Percentiles rank a stretch among this genome's conserved stretches.
Conservation (phyloP, 2,797 vertebrate genomes). For the Sarcophilus harrisii region DNA sequence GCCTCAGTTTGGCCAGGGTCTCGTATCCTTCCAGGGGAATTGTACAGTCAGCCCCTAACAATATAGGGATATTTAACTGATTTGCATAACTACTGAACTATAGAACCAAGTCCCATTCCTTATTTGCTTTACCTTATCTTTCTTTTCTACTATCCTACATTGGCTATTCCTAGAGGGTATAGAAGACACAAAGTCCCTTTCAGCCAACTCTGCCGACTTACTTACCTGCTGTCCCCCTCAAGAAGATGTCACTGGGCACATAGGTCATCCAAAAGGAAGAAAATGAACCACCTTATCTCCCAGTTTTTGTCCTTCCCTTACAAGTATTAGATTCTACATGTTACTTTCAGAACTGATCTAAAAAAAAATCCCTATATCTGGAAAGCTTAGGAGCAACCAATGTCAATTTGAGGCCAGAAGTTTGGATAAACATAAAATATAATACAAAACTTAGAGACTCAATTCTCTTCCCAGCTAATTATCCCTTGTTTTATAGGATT, state of each 20-base stretch:
- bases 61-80: too few relatives aligned
- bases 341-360: background rate
- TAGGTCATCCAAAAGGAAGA: background rate
- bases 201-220: background rate
- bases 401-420: background rate
- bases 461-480: background rate
- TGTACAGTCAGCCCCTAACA: too few relatives aligned
- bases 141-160: background rate
- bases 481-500: background rate
- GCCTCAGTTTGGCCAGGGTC: too few relatives aligned
- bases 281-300: background rate
- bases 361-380: background rate
- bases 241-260: background rate
- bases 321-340: background rate
- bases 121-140: background rate
- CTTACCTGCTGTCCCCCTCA: background rate
- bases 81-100: too few relatives aligned
- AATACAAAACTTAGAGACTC: background rate
- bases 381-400: background rate
- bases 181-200: background rate
- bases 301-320: rapidly evolving
- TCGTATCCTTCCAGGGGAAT: too few relatives aligned
- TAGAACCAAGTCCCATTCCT: background rate
- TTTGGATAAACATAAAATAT: conserved; percentile 46
- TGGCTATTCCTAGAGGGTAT: background rate